Evolutionary conservation across 2,888 invertebrate species (phyloP), one percentile per base, ranked within the genome.

Genomic region (Lucinisca nassula): DNA sequence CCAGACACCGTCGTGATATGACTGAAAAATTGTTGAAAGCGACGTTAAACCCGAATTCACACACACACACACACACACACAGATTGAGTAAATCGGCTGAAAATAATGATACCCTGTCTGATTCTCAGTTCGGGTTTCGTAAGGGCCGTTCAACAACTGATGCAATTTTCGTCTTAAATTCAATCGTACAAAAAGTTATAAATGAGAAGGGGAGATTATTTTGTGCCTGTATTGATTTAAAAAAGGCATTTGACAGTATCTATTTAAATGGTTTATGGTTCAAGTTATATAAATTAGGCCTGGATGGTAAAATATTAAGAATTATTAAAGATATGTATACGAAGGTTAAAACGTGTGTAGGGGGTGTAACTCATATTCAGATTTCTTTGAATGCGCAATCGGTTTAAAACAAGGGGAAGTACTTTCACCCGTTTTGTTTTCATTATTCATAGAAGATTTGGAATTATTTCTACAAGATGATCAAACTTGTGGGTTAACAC

Each of bases 131-230:
- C 38, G 80, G 80, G 24, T 80, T 80, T 55, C 49, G 70, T 0
- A 70, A 75, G 17, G 75, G 82, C 12, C 10, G 4, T 32, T 86
- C 82, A 12, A 86, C 82, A 21, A 30, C 67, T 14, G 82, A 86
- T 82, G 79, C 79, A 6, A 75, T 67, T 3, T 75, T 45, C 24
- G 37, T 37, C 37, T 37, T 72, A 4, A 35, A 40, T 38, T 37
- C n/a, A n/a, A 21, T 72, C 3, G 21, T 72, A 6, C 37, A 72
- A 37, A 72, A 72, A 3, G n/a, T 38, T 17, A 4, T 72, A 72
- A 72, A 37, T 40, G n/a, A 37, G 4, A 72, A 72, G 35, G 37
- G 37, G 24, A 3, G 40, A n/a, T 24, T 72, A 4, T 72, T n/a
- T 37, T 37, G 72, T 37, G 72, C 72, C n/a, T 72, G 35, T 24